Percentiles rank a stretch among this genome's conserved stretches.
Evolutionary conservation across 2,113 vertebrate genomes (phyloP).

Genomic region (Uria aalge): DNA sequence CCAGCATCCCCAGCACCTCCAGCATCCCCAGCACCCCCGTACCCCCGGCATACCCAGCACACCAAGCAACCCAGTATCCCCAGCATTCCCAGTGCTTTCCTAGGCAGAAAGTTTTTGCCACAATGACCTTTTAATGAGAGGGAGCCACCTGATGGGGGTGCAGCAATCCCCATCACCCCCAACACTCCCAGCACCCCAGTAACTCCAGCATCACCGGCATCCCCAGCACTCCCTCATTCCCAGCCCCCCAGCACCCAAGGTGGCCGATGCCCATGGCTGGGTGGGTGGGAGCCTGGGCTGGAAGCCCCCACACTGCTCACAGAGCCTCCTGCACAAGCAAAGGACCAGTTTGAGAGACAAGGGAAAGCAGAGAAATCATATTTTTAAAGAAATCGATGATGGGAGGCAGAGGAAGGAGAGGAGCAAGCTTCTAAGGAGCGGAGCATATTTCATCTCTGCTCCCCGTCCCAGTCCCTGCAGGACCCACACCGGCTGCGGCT

Average conservation of each 20-base stretch:
- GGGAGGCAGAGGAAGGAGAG: not conserved
- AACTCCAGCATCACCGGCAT: not conserved
- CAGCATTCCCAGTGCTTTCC: not conserved
- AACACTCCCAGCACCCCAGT: not conserved
- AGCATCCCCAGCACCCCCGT: not conserved
- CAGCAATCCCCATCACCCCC: not conserved
- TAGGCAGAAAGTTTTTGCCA: too few species aligned
- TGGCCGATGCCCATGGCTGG: rapidly evolving
- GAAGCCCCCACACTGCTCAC: not conserved
- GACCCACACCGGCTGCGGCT: not conserved
- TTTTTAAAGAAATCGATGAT: not conserved
- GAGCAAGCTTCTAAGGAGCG: not conserved
- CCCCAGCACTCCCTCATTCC: not conserved
- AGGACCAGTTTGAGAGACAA: not conserved
- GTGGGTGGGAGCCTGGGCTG: not conserved
- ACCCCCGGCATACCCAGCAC: too few species aligned
- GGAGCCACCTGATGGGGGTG: too few species aligned
- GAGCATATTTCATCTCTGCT: not conserved
- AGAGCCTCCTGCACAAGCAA: not conserved
- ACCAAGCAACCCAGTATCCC: not conserved
- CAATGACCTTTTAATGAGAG: too few species aligned
- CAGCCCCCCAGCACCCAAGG: not conserved
- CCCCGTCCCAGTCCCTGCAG: not conserved
- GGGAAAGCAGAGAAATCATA: not conserved
- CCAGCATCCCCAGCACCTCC: not conserved